phyloP scores from a whole-genome alignment of 1,140 invertebrate genomes.

The Caenorhabditis inopinata region DNA sequence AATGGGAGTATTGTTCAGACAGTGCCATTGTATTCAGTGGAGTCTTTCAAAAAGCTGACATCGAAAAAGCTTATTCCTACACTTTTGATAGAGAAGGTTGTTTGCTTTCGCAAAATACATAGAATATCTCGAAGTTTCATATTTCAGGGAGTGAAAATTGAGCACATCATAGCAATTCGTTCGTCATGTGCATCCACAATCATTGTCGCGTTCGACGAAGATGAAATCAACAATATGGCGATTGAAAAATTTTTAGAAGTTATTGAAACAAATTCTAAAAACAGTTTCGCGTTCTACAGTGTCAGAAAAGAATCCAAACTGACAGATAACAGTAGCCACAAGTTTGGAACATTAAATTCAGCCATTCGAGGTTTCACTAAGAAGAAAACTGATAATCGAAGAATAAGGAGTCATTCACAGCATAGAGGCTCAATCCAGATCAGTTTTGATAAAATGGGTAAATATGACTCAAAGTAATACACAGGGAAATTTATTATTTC shows the following conservation, averaged over 20 bases:
- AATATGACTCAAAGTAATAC: no score
- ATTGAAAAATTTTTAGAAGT: slow-evolving; percentile 14
- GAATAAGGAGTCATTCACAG: background rate
- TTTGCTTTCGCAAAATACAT: no score
- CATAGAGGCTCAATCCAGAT: background rate
- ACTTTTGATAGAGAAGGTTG: background rate
- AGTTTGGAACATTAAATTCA: background rate
- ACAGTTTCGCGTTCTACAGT: slow-evolving; percentile 8
- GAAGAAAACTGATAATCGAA: background rate
- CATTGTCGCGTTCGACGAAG: background rate
- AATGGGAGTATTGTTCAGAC: background rate
- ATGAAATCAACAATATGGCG: background rate
- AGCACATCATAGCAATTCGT: slow-evolving; percentile 13
- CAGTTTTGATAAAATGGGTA: background rate
- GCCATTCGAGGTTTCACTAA: background rate
- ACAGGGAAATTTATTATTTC: background rate
- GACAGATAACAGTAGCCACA: background rate
- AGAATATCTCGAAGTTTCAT: no score
- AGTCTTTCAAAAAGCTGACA: background rate
- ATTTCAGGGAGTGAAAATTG: background rate
- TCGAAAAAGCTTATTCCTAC: background rate
- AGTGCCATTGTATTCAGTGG: background rate
- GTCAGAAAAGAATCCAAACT: background rate
- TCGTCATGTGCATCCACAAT: background rate
- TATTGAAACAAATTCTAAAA: background rate